Base-by-base conservation (phyloP, 64 coral and sea anemone genomes). In the Montipora efflorescens region DNA sequence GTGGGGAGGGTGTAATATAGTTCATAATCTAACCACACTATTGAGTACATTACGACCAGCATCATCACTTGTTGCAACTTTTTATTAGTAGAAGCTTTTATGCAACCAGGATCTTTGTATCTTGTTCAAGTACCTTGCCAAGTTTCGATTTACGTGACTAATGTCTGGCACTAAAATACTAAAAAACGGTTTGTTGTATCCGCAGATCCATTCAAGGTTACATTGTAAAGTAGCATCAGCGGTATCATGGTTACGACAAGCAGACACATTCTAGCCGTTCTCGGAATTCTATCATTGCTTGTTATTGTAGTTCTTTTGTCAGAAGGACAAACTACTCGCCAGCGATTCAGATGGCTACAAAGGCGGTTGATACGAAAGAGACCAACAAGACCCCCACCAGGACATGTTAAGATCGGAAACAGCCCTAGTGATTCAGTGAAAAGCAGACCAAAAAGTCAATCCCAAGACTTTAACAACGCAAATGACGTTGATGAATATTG, bases 231-330 rank as follows among this genome's bases (percentile, higher is more conserved):
- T 71, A 7, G n/a, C 12, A 61, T 8, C 2, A 12, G 9, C 14
- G 21, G 4, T 8, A 62, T 19, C 7, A 82, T 18, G 10, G 12
- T 46, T 51, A 3, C 6, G 46, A 86, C 47, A 59, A 67, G 68
- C 64, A 69, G 64, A 48, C 47, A 50, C 1, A n/a, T 71, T 20
- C 14, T 72, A 5, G 12, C 21, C 49, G 64, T 6, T 16, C 48
- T 86, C 11, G 82, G 44, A 70, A 86, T 86, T 49, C 2, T 86
- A 50, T 71, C 59, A 7, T 50, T 86, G 18, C 45, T 86, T 6
- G 20, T 47, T 5, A 22, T 72, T 16, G 15, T 64, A 49, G 66
- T 71, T 12, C 45, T 86, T 48, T 71, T 69, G 46, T 71, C 46
- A 44, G 66, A 72, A 16, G 66, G 16, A 16, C 18, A 22, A 12